Percentiles rank a stretch among this genome's conserved stretches.
Conservation (phyloP, 2,797 vertebrate species). For the Myripristis murdjan region DNA sequence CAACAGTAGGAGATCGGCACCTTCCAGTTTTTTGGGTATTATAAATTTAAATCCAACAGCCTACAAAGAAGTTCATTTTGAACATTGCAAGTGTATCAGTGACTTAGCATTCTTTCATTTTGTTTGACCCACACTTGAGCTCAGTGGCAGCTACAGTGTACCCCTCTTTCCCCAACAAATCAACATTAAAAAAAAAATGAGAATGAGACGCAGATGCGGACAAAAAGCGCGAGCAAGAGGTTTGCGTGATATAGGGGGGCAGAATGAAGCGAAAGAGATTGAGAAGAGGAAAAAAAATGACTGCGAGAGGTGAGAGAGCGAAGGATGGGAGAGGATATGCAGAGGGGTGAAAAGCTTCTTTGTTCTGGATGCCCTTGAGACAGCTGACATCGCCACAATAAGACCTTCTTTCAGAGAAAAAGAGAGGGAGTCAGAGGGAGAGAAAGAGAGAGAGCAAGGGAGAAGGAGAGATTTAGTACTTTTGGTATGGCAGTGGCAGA, state of each 20-base stretch:
- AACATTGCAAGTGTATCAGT: background rate
- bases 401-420: conserved; percentile 80
- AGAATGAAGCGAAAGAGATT: conserved; percentile 54
- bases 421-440: conserved; percentile 58
- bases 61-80: conserved; percentile 17
- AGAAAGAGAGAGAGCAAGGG: conserved; percentile 46
- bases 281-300: conserved; percentile 28
- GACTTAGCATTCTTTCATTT: too few species aligned
- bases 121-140: conserved; percentile 25
- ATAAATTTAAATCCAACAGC: conserved; percentile 43
- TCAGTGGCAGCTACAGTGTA: conserved; percentile 16
- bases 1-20: background rate
- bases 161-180: conserved; percentile 7
- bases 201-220: background rate
- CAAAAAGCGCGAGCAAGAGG: conserved; percentile 45
- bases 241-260: conserved; percentile 54
- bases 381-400: conserved; percentile 86
- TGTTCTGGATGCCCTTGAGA: conserved; percentile 87
- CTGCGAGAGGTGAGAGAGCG: conserved; percentile 47
- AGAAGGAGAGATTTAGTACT: conserved; percentile 58
- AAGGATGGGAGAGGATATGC: conserved; percentile 77
- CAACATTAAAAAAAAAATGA: conserved; percentile 23
- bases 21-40: background rate
- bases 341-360: conserved; percentile 84
- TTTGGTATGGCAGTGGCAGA: conserved; percentile 36